Evolutionary conservation across 2,888 invertebrate genomes (phyloP), one percentile per base, ranked within the genome.

Genomic region (Coenonympha arcania): DNA sequence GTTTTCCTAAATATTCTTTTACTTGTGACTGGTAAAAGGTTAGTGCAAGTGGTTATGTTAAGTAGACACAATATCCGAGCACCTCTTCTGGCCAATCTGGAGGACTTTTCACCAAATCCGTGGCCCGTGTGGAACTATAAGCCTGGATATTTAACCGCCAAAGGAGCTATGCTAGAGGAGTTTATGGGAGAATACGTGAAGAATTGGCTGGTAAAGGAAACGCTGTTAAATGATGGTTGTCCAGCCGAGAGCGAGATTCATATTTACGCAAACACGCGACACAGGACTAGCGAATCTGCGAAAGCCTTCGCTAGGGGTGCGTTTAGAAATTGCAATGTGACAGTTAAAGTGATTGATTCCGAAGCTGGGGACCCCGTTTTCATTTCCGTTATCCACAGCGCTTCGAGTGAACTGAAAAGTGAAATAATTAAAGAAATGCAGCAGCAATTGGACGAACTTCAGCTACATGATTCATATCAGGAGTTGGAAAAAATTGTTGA

Each of bases 61-160:
- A 76, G 81, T 24, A 68, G 83, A 15, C 83, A 83, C 55, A 76
- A 75, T 47, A 52, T 82, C 4, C 64, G 83, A 5, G 68, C 77
- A 4, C 81, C 83, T 6, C 56, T 81, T 11, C 66, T 66, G 0
- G 57, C 57, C 1, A 63, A 63, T 18, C 52, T 80, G 1, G 57
- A 65, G 18, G 42, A 49, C 26, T 57, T 60, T 1, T 70, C 73
- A 15, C 63, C 79, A 1, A 69, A 73, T 19, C 13, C 30, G 11
- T 79, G 76, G 75, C 74, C 77, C 0, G 50, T 54, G 43, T 79
- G 78, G 73, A 59, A 64, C 6, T 63, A 63, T 15, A 52, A 66
- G 3, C 59, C 62, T 0, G 76, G 73, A 4, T 39, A 65, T 53
- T 68, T 85, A 42, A 85, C 84, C 0, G 47, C 59, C 6, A 85